Evolutionary conservation across 2,113 vertebrate genomes (phyloP).

Genomic region (Arothron firmamentum): DNA sequence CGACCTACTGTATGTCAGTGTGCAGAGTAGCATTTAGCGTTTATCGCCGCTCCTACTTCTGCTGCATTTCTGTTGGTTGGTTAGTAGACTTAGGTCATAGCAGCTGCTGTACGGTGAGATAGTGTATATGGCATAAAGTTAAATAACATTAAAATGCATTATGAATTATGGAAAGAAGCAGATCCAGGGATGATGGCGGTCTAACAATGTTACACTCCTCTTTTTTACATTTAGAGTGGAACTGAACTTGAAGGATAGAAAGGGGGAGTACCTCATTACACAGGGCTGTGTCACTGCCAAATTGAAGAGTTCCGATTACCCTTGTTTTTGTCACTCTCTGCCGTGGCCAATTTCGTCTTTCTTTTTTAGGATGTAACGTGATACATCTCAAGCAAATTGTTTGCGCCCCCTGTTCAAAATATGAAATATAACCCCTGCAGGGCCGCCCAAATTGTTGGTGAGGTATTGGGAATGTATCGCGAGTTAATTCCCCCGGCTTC

Average conservation of each 20-base stretch:
- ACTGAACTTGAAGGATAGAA: constrained; percentile 33
- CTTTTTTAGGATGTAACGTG: constrained; percentile 62
- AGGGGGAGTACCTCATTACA: constrained; percentile 59
- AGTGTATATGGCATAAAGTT: too few relatives aligned
- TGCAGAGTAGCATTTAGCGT: too few relatives aligned
- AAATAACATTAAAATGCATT: too few relatives aligned
- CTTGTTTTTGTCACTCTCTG: constrained; percentile 50
- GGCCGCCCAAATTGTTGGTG: constrained; percentile 54
- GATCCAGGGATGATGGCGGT: constrained; percentile 22
- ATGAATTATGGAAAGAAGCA: neutral
- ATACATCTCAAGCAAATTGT: constrained; percentile 72
- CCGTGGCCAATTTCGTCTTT: constrained; percentile 63
- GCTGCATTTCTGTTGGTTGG: too few relatives aligned
- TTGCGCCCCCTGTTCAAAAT: constrained; percentile 59
- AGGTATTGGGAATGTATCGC: constrained; percentile 67
- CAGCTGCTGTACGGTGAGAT: too few relatives aligned
- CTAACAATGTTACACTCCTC: constrained; percentile 18
- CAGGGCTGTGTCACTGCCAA: constrained; percentile 63
- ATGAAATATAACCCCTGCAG: constrained; percentile 44
- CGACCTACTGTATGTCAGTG: too few relatives aligned
- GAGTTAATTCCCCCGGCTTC: constrained; percentile 65
- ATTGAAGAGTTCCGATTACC: constrained; percentile 68
- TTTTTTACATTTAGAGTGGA: constrained; percentile 26
- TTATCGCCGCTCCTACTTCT: too few relatives aligned
- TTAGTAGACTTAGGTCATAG: too few relatives aligned